Evolutionary conservation across 2,113 vertebrate species (phyloP).

Genomic region (Rhinichthys klamathensis): DNA sequence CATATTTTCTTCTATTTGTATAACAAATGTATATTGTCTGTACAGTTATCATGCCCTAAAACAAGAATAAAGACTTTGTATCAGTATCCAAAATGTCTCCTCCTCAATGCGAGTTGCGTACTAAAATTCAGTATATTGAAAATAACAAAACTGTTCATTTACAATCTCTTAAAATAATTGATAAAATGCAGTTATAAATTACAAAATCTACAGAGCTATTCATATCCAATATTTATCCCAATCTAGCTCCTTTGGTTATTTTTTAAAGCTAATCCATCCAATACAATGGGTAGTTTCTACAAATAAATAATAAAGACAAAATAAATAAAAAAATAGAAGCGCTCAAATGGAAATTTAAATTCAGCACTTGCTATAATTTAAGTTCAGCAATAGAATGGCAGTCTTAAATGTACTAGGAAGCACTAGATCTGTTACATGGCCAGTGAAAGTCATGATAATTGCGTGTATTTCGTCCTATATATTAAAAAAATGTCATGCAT

Average conservation of each 20-base stretch:
- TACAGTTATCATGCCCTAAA: slow-evolving; percentile 12
- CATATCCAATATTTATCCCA: slow-evolving; percentile 46
- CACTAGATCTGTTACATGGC: background rate
- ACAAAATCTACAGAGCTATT: slow-evolving; percentile 37
- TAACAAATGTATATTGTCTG: slow-evolving; percentile 31
- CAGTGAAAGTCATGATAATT: background rate
- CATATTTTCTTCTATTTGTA: slow-evolving; percentile 21
- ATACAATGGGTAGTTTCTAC: slow-evolving; percentile 54
- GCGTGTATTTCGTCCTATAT: background rate
- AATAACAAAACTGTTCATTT: slow-evolving; percentile 26
- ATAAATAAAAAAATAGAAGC: slow-evolving; percentile 33
- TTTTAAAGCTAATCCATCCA: slow-evolving; percentile 54
- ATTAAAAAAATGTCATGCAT: background rate
- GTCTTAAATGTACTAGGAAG: background rate
- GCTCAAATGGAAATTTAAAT: slow-evolving; percentile 33
- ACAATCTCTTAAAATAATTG: slow-evolving; percentile 35
- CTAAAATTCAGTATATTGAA: slow-evolving; percentile 1
- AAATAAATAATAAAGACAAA: slow-evolving; percentile 73
- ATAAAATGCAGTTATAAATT: slow-evolving; percentile 60
- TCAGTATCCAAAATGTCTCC: background rate
- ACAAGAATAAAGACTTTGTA: slow-evolving; percentile 4
- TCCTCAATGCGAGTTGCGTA: slow-evolving; percentile 12
- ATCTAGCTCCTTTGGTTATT: slow-evolving; percentile 41
- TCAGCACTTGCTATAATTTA: slow-evolving; percentile 6
- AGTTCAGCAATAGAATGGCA: background rate